Base-by-base conservation (phyloP, 2,113 vertebrate genomes). In the Sialia sialis region DNA sequence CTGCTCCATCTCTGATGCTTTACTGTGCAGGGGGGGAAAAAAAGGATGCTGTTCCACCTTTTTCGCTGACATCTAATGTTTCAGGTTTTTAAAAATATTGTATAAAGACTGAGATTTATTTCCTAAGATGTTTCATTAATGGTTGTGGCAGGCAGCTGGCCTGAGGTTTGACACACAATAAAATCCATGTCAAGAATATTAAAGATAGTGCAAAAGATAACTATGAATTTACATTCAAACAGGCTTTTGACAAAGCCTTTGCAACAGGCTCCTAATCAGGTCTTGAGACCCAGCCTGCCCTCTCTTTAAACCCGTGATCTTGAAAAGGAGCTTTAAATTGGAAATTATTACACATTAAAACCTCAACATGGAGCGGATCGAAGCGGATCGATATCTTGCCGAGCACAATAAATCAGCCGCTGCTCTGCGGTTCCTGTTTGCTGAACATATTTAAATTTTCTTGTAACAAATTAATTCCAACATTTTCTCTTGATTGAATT, bases 381-480 rank as follows among this genome's bases (percentile, higher is more conserved):
- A 99, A 99, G 97, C 95, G 98, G 98, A 99, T 99, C 99, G 98
- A 99, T 99, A 99, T 97, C 98, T 99, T 98, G 99, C 99, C 99
- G 98, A 94, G 98, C 98, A 98, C 99, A 98, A 99, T 99, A 99
- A 99, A 99, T 99, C 99, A 99, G 99, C 98, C 98, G 98, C 98
- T 98, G 97, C 97, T 98, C 98, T 98, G 98, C 98, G 98, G 98
- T 99, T 98, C 97, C 98, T 98, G 98, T 99, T 99, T 98, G 98
- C 98, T 98, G 98, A 99, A 99, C 99, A 99, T 99, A 99, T 99
- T 99, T 99, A 99, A 99, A 99, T 99, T 99, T 99, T 99, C 99
- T 99, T 99, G 99, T 99, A 99, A 99, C 99, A 99, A 99, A 99
- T 99, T 99, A 99, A 99, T 99, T 99, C 99, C 99, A 99, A 99